A percentile compares a stretch with the other conserved stretches of the same genome.
Evolutionary conservation across 1,140 invertebrate species (phyloP).

Genomic region (Drosophila nasuta): DNA sequence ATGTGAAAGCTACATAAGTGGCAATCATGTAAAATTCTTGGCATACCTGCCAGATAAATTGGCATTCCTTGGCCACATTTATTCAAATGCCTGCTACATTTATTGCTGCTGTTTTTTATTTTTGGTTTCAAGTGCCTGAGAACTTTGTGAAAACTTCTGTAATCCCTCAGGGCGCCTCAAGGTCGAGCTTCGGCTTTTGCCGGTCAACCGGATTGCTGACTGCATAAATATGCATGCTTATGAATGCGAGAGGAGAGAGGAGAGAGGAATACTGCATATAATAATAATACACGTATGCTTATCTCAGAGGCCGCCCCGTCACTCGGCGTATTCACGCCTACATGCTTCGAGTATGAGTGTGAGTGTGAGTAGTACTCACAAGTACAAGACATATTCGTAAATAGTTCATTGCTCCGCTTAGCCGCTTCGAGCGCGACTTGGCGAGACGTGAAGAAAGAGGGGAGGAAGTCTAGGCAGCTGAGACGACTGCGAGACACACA

Average conservation of each 20-base stretch:
- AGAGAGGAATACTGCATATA: too few species aligned
- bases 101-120: neutral
- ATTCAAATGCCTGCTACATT: neutral
- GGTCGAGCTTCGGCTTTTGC: conserved; percentile 32
- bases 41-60: conserved; percentile 14
- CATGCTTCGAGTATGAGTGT: conserved; percentile 4
- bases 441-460: conserved; percentile 15
- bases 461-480: conserved; percentile 10
- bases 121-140: conserved; percentile 18
- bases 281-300: conserved; percentile 45
- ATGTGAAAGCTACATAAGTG: neutral
- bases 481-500: conserved; percentile 52
- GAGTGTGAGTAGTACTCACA: conserved; percentile 36
- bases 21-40: neutral
- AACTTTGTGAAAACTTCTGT: conserved; percentile 7
- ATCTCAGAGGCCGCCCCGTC: conserved; percentile 22
- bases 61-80: conserved; percentile 7
- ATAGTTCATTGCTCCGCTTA: conserved; percentile 78
- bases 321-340: conserved; percentile 1
- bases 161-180: conserved; percentile 38
- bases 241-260: conserved; percentile 24
- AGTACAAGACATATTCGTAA: conserved; percentile 67
- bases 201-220: neutral
- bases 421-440: conserved; percentile 63
- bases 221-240: conserved; percentile 52